These are phyloP conservation scores for Pristionchus maxplancki DNA, from an alignment of 2,888 invertebrate species.

Conservation along the genomic window DNA sequence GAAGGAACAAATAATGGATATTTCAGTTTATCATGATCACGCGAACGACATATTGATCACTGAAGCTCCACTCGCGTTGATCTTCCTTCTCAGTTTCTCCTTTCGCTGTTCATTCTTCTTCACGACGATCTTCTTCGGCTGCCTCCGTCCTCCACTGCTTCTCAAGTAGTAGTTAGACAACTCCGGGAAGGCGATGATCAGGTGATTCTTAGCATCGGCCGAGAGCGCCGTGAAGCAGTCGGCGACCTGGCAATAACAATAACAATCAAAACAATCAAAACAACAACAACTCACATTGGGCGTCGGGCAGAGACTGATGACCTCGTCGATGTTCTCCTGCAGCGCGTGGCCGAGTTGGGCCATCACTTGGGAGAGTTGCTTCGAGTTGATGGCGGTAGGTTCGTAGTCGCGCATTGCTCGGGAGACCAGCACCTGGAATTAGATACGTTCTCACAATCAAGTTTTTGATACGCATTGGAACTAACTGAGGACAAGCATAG, in stretches of 20 bases:
- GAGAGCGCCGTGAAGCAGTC: background rate
- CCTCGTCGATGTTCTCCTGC: background rate
- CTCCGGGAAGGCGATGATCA: background rate
- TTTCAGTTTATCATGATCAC: too few relatives aligned
- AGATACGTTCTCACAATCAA: too few relatives aligned
- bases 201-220: background rate
- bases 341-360: background rate
- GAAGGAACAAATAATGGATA: too few relatives aligned
- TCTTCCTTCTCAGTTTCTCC: background rate
- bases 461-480: background rate
- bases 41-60: background rate
- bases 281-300: background rate
- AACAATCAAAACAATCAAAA: background rate
- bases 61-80: background rate
- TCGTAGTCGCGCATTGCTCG: background rate
- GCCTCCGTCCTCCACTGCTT: background rate
- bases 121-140: background rate
- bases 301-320: background rate
- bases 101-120: background rate
- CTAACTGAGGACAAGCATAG: too few relatives aligned
- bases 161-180: background rate
- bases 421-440: background rate
- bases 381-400: background rate
- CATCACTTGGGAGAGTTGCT: background rate
- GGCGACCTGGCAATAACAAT: background rate